Evolutionary conservation across 92 coral and sea anemone species (phyloP), one percentile per base, ranked within the genome.

Genomic region (Actinostola sp.): DNA sequence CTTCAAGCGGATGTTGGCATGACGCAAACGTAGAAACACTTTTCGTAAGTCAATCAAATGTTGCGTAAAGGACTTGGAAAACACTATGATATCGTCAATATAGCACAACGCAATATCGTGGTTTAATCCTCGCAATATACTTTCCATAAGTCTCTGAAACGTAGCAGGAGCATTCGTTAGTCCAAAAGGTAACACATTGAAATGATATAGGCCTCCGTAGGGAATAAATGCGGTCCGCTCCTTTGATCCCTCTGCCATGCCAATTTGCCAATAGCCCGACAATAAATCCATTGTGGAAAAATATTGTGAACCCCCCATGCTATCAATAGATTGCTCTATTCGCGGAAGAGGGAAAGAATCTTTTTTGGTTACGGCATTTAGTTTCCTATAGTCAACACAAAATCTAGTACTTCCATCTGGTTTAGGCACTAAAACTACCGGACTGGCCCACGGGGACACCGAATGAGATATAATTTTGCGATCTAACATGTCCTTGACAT

Each of bases 111-210:
- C 68, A 13, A 25, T 82, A 1, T 35, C 32, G 30, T 66, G 75
- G 15, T 74, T 55, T 21, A 82, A 48, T n/a, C 72, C 71, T 13
- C 55, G 71, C 25, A 82, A 23, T 13, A 86, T 61, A 39, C 53
- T 41, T 53, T 82, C 81, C 92, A 86, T 82, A 0, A 82, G 39
- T 2, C 88, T 67, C 24, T 82, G 88, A 49, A 81, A 81, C 0
- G 73, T 61, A 2, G 66, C 31, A 14, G 88, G 88, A 0, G 86
- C 82, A 45, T 81, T 75, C 9, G 20, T 23, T 0, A 83, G 65
- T 1, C 88, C 79, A 33, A 84, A 69, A 13, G 72, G 72, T 72
- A 79, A 71, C 0, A 71, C 59, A 2, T 53, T 29, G 26, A 72
- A 81, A 17, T 65, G 70, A 35, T 49, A 66, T 10, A 60, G 28